A percentile compares a stretch with the other conserved stretches of the same genome.
Evolutionary conservation across 2,113 vertebrate species (phyloP).

Genomic region (Mohoua ochrocephala): DNA sequence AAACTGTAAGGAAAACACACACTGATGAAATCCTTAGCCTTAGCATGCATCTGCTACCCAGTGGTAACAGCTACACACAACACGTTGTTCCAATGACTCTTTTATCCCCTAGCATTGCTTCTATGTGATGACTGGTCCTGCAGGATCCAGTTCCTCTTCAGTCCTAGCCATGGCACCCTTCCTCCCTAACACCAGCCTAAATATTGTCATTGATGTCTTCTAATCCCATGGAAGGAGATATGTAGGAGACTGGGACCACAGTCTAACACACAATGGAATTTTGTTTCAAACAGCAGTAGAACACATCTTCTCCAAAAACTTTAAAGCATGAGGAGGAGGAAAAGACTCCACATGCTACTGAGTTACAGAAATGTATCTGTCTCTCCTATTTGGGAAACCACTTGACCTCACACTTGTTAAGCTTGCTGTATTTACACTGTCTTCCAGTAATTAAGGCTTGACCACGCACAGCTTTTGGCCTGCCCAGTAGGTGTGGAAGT

Average conservation of each 20-base stretch:
- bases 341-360: neutral
- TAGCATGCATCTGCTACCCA: neutral
- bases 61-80: neutral
- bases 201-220: neutral
- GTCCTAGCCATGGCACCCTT: neutral
- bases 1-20: neutral
- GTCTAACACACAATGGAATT: neutral
- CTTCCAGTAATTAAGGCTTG: neutral
- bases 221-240: neutral
- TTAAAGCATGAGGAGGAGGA: neutral
- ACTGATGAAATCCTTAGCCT: neutral
- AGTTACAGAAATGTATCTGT: neutral
- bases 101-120: neutral
- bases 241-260: neutral
- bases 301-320: neutral
- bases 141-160: neutral
- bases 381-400: neutral
- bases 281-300: neutral
- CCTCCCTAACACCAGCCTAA: neutral
- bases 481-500: neutral
- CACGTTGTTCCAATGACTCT: neutral
- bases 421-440: neutral
- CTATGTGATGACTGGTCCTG: neutral
- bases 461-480: neutral
- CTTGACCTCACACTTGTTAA: neutral